Conservation (phyloP, 2,113 vertebrate species). For the Pampusana beccarii region DNA sequence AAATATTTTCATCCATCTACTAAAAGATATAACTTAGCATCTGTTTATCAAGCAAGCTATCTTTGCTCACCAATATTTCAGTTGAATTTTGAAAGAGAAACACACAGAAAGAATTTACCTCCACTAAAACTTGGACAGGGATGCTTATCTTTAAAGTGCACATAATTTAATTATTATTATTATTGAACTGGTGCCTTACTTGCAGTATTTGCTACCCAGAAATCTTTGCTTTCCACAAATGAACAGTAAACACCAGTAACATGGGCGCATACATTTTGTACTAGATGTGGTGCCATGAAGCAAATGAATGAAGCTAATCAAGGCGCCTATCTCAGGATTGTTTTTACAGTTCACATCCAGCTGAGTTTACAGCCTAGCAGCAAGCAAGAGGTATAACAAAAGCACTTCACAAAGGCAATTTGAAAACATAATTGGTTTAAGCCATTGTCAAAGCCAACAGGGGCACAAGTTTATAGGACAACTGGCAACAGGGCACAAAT, state of each 20-base stretch:
- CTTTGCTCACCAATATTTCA: neutral
- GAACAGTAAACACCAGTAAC: neutral
- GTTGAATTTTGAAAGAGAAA: neutral
- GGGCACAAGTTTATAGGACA: constrained; percentile 30
- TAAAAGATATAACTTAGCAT: neutral
- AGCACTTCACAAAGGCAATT: neutral
- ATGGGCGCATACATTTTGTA: fast-evolving
- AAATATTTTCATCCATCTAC: neutral
- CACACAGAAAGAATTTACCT: neutral
- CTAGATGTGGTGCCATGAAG: neutral
- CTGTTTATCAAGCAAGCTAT: neutral
- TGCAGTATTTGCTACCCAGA: neutral
- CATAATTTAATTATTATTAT: neutral
- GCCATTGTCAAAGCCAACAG: constrained; percentile 17
- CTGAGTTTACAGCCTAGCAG: neutral
- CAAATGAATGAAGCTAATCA: neutral
- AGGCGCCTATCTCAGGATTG: neutral
- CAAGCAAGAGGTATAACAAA: neutral
- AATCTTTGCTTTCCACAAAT: neutral
- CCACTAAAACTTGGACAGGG: neutral
- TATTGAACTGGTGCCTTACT: neutral
- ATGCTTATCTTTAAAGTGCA: neutral
- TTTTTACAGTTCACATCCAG: constrained; percentile 18
- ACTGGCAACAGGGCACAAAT: constrained; percentile 15
- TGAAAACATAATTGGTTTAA: constrained; percentile 34